These are phyloP conservation scores for Sipha maydis DNA, from an alignment of 2,888 invertebrate species.

Conservation along the genomic window DNA sequence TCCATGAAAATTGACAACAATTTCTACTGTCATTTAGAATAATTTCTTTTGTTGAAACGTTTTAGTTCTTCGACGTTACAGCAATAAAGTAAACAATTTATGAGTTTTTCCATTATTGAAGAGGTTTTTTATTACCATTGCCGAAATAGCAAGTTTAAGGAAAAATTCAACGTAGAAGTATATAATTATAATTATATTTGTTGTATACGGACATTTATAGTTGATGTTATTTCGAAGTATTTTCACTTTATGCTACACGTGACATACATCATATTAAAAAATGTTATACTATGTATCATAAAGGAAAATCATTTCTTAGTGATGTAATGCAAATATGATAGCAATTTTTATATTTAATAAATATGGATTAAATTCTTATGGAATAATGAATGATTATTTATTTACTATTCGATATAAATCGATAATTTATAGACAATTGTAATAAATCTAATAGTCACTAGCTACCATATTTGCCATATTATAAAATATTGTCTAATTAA, in stretches of 20 bases:
- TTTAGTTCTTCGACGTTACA: slow-evolving; percentile 3
- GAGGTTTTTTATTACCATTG: slow-evolving; percentile 21
- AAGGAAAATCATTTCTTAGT: no score
- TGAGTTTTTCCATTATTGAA: slow-evolving; percentile 34
- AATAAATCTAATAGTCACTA: neutral
- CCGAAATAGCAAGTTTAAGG: neutral
- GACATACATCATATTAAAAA: neutral
- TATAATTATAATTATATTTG: neutral
- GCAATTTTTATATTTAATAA: no score
- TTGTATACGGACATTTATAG: neutral
- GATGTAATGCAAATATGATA: no score
- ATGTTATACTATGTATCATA: no score
- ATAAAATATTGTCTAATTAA: no score
- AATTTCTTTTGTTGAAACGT: neutral
- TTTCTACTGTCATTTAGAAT: neutral
- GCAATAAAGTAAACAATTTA: slow-evolving; percentile 6
- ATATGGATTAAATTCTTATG: no score
- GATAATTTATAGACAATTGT: neutral
- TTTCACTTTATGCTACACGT: neutral
- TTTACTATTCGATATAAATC: neutral
- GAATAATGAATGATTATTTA: no score
- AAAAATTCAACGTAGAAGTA: neutral
- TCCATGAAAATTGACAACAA: neutral
- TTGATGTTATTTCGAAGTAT: neutral
- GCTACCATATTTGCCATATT: neutral